These are phyloP conservation scores for Caenorhabditis sinica DNA, from an alignment of 2,888 invertebrate genomes.

Conservation along the genomic window DNA sequence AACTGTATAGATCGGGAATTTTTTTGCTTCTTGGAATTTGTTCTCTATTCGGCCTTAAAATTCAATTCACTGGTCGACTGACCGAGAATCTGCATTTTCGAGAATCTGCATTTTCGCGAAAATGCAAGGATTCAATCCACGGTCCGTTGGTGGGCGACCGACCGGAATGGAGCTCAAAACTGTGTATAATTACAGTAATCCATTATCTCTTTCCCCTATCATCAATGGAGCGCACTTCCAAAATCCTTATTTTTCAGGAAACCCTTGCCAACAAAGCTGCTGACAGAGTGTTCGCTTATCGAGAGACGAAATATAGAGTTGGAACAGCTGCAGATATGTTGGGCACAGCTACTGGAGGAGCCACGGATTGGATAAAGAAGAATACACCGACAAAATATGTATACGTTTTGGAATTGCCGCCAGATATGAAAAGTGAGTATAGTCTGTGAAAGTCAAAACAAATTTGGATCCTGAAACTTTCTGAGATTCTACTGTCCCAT, in stretches of 20 bases:
- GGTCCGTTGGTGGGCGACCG: no score
- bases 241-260: constrained; percentile 66
- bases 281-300: constrained; percentile 71
- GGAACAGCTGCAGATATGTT: constrained; percentile 82
- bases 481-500: neutral
- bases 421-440: constrained; percentile 78
- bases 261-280: constrained; percentile 73
- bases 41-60: no score
- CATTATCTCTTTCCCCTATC: neutral
- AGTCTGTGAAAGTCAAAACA: no score
- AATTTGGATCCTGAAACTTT: no score
- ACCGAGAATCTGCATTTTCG: no score
- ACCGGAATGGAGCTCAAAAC: no score
- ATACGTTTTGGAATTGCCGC: constrained; percentile 83
- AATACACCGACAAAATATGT: constrained; percentile 82
- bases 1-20: neutral
- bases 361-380: constrained; percentile 83
- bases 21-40: no score
- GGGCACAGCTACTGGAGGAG: constrained; percentile 82
- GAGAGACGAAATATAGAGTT: constrained; percentile 78
- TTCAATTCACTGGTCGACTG: no score
- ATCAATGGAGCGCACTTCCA: neutral
- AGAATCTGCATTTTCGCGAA: no score
- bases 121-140: no score
- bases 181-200: no score